These are phyloP conservation scores for Anagrus nilaparvatae DNA, from an alignment of 1,140 invertebrate species.

Conservation along the genomic window DNA sequence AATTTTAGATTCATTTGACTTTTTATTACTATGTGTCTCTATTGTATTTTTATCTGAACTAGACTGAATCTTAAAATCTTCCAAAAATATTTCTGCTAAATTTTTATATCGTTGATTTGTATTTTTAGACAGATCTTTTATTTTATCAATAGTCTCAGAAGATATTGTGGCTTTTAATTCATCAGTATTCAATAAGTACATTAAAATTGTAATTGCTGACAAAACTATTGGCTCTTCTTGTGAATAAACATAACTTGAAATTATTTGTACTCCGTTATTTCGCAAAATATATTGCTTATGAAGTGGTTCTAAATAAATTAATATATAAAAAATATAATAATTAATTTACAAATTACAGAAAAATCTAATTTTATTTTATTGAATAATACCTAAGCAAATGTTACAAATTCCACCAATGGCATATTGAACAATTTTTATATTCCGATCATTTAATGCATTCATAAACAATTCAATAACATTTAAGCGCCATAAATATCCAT, in stretches of 20 bases:
- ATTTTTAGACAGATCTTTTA: constrained; percentile 44
- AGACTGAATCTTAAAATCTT: no score
- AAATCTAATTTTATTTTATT: constrained; percentile 2
- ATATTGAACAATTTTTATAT: constrained; percentile 57
- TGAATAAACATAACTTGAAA: constrained; percentile 48
- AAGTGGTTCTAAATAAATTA: constrained; percentile 32
- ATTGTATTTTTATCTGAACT: no score
- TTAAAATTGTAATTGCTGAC: constrained; percentile 58
- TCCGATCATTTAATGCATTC: constrained; percentile 52
- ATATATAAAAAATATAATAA: neutral
- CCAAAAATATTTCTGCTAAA: constrained; percentile 58
- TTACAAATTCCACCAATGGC: constrained; percentile 76
- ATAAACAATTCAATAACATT: constrained; percentile 74
- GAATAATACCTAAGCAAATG: constrained; percentile 55
- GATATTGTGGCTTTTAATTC: constrained; percentile 42
- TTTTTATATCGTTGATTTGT: constrained; percentile 52
- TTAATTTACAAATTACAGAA: neutral
- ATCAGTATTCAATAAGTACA: constrained; percentile 45
- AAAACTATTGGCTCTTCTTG: constrained; percentile 52
- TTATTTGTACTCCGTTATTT: constrained; percentile 48
- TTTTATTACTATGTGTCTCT: no score
- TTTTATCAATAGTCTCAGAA: constrained; percentile 42
- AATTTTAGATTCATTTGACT: no score
- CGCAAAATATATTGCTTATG: constrained; percentile 57
- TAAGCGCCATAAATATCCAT: constrained; percentile 62